phyloP scores from a whole-genome alignment of 2,113 vertebrate genomes.

The Ptilonorhynchus violaceus region DNA sequence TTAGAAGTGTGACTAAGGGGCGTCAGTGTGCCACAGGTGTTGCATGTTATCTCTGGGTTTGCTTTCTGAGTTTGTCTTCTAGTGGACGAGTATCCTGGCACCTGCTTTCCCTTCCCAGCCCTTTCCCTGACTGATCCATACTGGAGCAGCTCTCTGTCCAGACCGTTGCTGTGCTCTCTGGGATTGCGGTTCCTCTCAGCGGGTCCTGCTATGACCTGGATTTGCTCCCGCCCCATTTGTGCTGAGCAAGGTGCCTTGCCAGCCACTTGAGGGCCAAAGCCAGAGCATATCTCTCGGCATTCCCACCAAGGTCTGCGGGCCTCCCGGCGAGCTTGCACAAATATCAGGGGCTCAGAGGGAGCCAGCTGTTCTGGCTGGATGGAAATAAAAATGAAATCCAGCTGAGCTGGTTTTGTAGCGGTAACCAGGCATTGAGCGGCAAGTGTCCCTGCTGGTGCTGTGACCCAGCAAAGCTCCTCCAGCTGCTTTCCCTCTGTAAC shows the following conservation, averaged over 20 bases:
- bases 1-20: constrained; percentile 15
- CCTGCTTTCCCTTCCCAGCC: background rate
- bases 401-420: background rate
- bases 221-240: rapidly evolving
- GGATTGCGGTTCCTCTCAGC: rapidly evolving
- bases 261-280: background rate
- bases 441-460: background rate
- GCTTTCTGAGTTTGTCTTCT: background rate
- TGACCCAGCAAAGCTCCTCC: background rate
- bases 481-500: background rate
- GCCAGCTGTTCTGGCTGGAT: background rate
- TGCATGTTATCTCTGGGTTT: background rate
- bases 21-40: background rate
- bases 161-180: background rate
- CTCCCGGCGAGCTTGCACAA: background rate
- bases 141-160: background rate
- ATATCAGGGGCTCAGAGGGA: background rate
- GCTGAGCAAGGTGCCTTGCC: background rate
- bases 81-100: background rate
- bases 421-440: background rate
- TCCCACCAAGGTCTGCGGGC: background rate
- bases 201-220: background rate
- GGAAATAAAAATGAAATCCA: background rate
- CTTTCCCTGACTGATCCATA: background rate
- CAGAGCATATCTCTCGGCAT: background rate